These are phyloP conservation scores for Pelagia noctiluca DNA, from an alignment of 30 jellyfish, hydroid and myxozoan species.

Conservation along the genomic window DNA sequence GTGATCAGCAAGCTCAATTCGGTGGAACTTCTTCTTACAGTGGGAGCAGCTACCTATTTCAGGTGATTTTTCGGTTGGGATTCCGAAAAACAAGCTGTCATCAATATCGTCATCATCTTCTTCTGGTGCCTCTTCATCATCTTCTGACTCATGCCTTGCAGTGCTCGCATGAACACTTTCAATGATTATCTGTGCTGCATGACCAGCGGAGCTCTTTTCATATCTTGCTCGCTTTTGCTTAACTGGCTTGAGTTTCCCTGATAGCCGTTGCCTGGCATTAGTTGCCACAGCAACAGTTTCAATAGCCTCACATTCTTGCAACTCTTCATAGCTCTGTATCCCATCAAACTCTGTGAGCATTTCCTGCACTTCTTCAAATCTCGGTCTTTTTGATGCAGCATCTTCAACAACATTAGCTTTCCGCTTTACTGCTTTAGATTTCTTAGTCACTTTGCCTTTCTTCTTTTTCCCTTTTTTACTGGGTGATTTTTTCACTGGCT, in stretches of 20 bases:
- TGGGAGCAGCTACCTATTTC: slow-evolving; percentile 71
- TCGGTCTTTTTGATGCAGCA: slow-evolving; percentile 28
- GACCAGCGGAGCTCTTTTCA: slow-evolving; percentile 34
- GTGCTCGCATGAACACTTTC: slow-evolving; percentile 29
- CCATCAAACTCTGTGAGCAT: slow-evolving; percentile 40
- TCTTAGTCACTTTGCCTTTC: not conserved
- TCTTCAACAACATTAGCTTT: not conserved
- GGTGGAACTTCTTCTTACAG: slow-evolving; percentile 83
- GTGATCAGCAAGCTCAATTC: slow-evolving; percentile 95
- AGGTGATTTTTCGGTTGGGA: slow-evolving; percentile 80
- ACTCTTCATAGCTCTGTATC: slow-evolving; percentile 3
- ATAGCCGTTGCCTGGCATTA: not conserved
- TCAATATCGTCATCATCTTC: slow-evolving; percentile 98
- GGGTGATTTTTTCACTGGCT: not conserved
- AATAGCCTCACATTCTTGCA: slow-evolving; percentile 1
- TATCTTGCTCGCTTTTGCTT: slow-evolving; percentile 60
- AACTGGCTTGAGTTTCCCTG: not conserved
- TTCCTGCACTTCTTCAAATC: slow-evolving; percentile 64
- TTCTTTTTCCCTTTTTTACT: slow-evolving; percentile 8
- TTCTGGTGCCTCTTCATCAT: slow-evolving; percentile 89
- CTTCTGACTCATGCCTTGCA: slow-evolving; percentile 72
- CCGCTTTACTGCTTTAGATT: slow-evolving; percentile 3
- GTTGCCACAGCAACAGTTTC: not conserved
- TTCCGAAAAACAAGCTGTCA: slow-evolving; percentile 95
- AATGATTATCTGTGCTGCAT: slow-evolving; percentile 38